Percentiles rank a stretch among this genome's conserved stretches.
These are phyloP conservation scores for Mormyrus iriodes DNA, from an alignment of 2,113 vertebrate genomes.

Conservation along the genomic window DNA sequence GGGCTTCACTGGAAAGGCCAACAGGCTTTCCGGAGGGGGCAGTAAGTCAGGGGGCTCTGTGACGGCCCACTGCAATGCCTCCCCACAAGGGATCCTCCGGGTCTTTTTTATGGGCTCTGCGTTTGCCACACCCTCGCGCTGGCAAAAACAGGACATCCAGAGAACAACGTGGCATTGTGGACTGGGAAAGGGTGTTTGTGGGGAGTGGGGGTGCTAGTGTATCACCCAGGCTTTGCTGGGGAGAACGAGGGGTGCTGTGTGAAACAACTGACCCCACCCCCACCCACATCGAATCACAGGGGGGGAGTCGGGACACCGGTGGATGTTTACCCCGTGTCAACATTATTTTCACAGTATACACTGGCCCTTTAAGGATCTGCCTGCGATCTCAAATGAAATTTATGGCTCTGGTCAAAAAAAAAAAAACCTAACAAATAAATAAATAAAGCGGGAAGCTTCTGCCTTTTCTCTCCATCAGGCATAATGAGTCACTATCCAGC, in stretches of 20 bases:
- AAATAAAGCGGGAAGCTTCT: neutral
- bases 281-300: neutral
- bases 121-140: neutral
- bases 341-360: neutral
- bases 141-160: neutral
- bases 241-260: neutral
- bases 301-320: neutral
- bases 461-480: neutral
- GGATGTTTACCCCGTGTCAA: neutral
- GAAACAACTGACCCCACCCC: neutral
- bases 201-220: neutral
- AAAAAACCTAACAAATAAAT: neutral
- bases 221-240: neutral
- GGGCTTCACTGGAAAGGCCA: neutral
- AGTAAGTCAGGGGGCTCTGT: neutral
- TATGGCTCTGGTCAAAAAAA: neutral
- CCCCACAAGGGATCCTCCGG: neutral
- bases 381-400: neutral
- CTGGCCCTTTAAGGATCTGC: neutral
- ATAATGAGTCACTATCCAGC: slow-evolving; percentile 15
- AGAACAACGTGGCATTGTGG: neutral
- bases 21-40: neutral
- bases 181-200: neutral
- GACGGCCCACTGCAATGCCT: neutral
- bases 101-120: neutral